Evolutionary conservation across 1,140 invertebrate species (phyloP).

Genomic region (Pogonus chalceus): DNA sequence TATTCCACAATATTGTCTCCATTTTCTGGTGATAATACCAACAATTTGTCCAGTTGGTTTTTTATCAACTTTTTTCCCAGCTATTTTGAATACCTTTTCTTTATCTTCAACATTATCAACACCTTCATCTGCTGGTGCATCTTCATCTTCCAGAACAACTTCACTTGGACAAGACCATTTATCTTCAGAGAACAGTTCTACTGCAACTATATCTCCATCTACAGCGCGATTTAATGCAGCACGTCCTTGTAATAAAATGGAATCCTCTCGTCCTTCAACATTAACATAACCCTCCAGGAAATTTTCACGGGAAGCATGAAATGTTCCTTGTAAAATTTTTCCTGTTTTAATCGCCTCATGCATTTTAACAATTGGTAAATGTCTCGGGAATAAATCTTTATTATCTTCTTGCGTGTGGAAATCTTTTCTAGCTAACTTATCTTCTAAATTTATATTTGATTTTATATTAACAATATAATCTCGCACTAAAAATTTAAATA

Average conservation of each 20-base stretch:
- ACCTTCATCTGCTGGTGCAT: constrained; percentile 50
- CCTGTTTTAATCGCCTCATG: constrained; percentile 74
- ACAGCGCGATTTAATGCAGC: constrained; percentile 87
- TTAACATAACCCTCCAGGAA: constrained; percentile 88
- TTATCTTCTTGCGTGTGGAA: constrained; percentile 49
- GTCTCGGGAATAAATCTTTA: constrained; percentile 72
- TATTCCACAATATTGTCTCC: constrained; percentile 95
- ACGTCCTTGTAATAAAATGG: constrained; percentile 80
- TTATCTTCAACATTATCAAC: constrained; percentile 54
- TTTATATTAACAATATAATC: constrained; percentile 35
- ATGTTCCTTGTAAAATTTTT: constrained; percentile 71
- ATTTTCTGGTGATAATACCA: constrained; percentile 91
- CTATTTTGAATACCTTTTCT: constrained; percentile 31
- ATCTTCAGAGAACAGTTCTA: constrained; percentile 81
- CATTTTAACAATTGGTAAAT: constrained; percentile 65
- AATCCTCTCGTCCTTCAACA: constrained; percentile 65
- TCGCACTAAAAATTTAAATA: constrained; percentile 31
- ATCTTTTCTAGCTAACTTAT: constrained; percentile 66
- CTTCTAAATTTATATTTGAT: constrained; percentile 51
- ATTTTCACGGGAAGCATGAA: constrained; percentile 79
- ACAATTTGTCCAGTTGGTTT: constrained; percentile 83
- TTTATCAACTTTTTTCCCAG: constrained; percentile 36
- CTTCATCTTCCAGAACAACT: constrained; percentile 74
- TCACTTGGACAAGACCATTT: constrained; percentile 84
- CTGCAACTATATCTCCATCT: constrained; percentile 88